phyloP scores from a whole-genome alignment of 2,888 invertebrate genomes.

The Luffia ferchaultella region DNA sequence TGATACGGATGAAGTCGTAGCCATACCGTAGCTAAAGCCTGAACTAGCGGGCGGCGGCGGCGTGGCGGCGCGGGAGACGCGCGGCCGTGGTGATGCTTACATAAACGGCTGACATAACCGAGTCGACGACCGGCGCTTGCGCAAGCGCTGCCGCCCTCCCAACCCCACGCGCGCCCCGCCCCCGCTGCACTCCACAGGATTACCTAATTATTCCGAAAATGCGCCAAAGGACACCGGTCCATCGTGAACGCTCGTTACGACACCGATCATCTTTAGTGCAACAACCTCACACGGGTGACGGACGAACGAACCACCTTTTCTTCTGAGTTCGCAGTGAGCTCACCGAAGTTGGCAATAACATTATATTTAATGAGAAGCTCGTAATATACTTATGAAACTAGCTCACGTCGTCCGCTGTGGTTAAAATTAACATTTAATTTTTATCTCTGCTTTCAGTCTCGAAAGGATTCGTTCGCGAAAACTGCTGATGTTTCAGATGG shows the following conservation, averaged over 20 bases:
- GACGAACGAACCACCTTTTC: neutral
- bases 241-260: conserved; percentile 40
- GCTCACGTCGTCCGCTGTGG: no score
- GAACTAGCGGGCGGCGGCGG: no score
- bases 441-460: no score
- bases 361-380: no score
- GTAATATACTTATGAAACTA: no score
- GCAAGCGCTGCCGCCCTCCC: conserved; percentile 53
- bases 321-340: no score
- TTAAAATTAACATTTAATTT: no score
- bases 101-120: conserved; percentile 63
- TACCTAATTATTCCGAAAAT: conserved; percentile 60
- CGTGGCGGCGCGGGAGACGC: conserved; percentile 31
- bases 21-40: no score
- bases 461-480: no score
- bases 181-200: conserved; percentile 35
- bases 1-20: conserved; percentile 43
- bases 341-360: no score
- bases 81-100: conserved; percentile 58
- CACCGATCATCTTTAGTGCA: conserved; percentile 47
- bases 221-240: conserved; percentile 53
- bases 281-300: conserved; percentile 31
- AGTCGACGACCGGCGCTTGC: conserved; percentile 63
- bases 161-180: conserved; percentile 51
- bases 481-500: neutral